Conservation (phyloP, 2,797 vertebrate genomes). For the Artibeus jamaicensis region DNA sequence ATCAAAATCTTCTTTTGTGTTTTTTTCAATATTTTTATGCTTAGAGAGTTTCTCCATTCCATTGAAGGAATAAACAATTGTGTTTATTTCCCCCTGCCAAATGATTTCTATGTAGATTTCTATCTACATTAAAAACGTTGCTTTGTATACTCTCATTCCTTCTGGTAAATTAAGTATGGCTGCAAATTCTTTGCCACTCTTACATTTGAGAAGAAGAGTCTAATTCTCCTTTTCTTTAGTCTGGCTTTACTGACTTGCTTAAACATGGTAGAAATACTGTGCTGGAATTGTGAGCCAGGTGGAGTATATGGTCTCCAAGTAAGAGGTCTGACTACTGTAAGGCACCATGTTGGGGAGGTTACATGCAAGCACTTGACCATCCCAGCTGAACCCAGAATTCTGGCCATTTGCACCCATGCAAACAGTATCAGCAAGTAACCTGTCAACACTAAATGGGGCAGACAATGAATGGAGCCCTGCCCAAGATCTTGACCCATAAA, state of each 20-base stretch:
- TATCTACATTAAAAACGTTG: neutral
- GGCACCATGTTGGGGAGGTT: neutral
- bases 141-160: neutral
- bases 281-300: neutral
- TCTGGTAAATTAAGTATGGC: constrained; percentile 7
- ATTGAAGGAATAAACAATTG: neutral
- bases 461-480: neutral
- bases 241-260: neutral
- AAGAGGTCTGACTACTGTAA: neutral
- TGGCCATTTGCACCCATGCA: neutral
- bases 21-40: neutral
- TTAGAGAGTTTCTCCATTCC: neutral
- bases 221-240: neutral
- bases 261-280: neutral
- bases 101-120: neutral
- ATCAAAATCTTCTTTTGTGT: neutral
- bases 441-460: neutral
- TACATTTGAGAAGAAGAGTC: neutral
- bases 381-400: neutral
- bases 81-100: neutral
- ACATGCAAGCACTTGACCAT: neutral
- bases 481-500: neutral
- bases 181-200: neutral
- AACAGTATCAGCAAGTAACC: neutral
- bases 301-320: neutral